Evolutionary conservation across 1,140 invertebrate genomes (phyloP), one percentile per base, ranked within the genome.

Genomic region (Eulimnadia texana): DNA sequence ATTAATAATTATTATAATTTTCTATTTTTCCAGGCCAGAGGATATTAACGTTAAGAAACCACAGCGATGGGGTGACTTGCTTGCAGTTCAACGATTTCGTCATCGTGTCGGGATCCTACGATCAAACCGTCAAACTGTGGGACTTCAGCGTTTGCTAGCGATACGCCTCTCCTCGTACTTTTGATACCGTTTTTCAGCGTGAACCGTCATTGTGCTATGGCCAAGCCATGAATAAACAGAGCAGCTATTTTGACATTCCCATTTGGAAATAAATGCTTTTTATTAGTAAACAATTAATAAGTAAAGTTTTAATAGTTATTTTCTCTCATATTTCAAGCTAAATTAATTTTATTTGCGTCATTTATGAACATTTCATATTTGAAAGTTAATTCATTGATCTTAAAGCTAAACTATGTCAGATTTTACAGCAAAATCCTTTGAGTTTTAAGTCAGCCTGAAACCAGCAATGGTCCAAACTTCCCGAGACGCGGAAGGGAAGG

Each of bases 81-180:
- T 68, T 79, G 13, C 76, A 77, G 67, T 79, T 79, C 66, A 78
- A 77, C 66, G 77, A 79, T 64, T 72, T 72, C 61, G 71, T 76
- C 29, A 78, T 79, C 58, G 77, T 78, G 28, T 79, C 77, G 29
- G 77, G 77, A 2, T 78, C 77, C 3, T 79, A 78, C 62, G 78
- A 79, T 65, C 76, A 76, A 63, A 78, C 75, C 27, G 78, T 79
- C 16, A 78, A 77, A 67, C 69, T 79, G 49, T 79, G 77, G 78
- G 77, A 79, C 64, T 79, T 79, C 65, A 76, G 75, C 65, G 75
- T 76, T 33, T 78, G 76, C 64, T 78, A 64, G 67, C 22, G 47
- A 54, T 16, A 50, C 24, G 10, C 25, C 13, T 49, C 2, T 25
- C 20, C 3, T 51, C 29, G 50, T 42, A 61, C 29, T 61, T 61